phyloP scores from a whole-genome alignment of 2,888 invertebrate genomes.

The Cosmia pyralina region DNA sequence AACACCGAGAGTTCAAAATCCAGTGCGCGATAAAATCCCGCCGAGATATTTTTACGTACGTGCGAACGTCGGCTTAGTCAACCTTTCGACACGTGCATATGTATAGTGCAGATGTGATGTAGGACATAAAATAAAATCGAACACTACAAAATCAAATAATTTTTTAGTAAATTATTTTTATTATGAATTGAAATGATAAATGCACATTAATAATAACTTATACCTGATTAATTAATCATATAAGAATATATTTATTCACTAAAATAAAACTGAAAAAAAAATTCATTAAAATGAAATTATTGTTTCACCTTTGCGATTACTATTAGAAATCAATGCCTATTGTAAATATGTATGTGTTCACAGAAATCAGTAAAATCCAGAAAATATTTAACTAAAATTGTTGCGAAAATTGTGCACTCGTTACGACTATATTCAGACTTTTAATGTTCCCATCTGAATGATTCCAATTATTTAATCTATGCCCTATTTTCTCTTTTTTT shows the following conservation, averaged over 20 bases:
- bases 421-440: neutral
- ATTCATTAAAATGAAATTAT: too few species aligned
- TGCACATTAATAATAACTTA: neutral
- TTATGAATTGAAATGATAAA: neutral
- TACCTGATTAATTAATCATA: neutral
- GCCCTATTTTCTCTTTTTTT: conserved; percentile 68
- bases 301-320: too few species aligned
- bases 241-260: too few species aligned
- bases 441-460: conserved; percentile 37
- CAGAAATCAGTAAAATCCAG: neutral
- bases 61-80: too few species aligned
- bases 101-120: too few species aligned
- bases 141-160: neutral
- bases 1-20: too few species aligned
- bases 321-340: neutral
- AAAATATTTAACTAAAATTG: neutral
- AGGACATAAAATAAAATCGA: neutral
- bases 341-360: neutral
- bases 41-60: too few species aligned
- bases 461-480: conserved; percentile 61
- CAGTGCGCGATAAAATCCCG: too few species aligned
- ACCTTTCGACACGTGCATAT: too few species aligned
- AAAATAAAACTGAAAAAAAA: too few species aligned
- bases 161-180: neutral
- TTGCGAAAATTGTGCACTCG: neutral